A percentile compares a stretch with the other conserved stretches of the same genome.
Evolutionary conservation across 2,113 vertebrate genomes (phyloP).

Genomic region (Nycticryphes semicollaris): DNA sequence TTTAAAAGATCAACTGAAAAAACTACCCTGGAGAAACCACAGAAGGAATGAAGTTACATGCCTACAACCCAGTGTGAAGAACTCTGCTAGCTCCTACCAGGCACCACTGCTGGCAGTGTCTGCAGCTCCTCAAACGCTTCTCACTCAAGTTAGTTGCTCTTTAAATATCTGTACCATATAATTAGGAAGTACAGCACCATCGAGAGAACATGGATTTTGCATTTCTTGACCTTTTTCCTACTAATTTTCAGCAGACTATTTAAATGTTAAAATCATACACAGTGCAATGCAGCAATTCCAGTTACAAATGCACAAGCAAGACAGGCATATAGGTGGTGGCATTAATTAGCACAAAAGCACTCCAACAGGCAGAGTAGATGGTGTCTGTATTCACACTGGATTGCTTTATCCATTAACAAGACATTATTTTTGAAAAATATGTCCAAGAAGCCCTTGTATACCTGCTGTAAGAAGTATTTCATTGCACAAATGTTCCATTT

Average conservation of each 20-base stretch:
- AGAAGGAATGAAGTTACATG: background rate
- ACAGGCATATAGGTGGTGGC: background rate
- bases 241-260: constrained; percentile 30
- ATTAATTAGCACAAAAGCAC: background rate
- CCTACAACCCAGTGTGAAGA: background rate
- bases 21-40: background rate
- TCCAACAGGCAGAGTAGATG: background rate
- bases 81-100: background rate
- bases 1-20: background rate
- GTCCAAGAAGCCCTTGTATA: background rate
- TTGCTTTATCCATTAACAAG: background rate
- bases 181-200: background rate
- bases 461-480: background rate
- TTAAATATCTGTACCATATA: background rate
- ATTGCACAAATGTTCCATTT: background rate
- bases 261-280: background rate
- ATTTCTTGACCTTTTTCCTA: constrained; percentile 57
- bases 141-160: background rate
- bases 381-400: background rate
- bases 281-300: accelerated
- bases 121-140: background rate
- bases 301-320: background rate
- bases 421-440: background rate
- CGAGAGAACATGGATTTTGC: background rate
- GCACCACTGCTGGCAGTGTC: background rate